Evolutionary conservation across 2,888 invertebrate genomes (phyloP).

Genomic region (Xylota segnis): DNA sequence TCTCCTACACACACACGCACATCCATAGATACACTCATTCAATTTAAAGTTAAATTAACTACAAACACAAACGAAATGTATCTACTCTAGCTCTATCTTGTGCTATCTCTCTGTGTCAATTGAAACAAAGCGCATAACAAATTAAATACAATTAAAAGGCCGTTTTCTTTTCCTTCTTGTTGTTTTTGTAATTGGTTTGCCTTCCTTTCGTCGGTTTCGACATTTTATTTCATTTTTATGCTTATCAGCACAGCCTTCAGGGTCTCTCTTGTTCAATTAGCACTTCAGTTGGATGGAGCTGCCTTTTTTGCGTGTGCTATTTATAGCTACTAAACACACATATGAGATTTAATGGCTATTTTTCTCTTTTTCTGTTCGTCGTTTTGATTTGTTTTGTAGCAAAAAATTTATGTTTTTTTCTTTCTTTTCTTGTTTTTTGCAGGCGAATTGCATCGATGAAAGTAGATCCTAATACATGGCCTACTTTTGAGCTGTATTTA

Average conservation of each 20-base stretch:
- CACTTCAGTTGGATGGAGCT: constrained; percentile 52
- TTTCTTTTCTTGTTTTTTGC: constrained; percentile 63
- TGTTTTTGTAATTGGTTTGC: constrained; percentile 44
- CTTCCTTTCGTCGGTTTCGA: constrained; percentile 31
- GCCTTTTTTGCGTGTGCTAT: constrained; percentile 65
- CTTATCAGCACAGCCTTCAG: constrained; percentile 61
- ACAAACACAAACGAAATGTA: constrained; percentile 47
- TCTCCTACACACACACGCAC: constrained; percentile 26
- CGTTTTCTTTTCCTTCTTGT: constrained; percentile 18
- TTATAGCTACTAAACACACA: constrained; percentile 50
- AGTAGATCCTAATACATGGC: constrained; percentile 93
- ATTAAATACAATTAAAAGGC: constrained; percentile 73
- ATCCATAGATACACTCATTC: constrained; percentile 26
- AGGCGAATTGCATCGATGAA: constrained; percentile 92
- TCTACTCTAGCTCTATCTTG: constrained; percentile 33
- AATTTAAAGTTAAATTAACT: constrained; percentile 67
- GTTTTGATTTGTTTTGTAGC: constrained; percentile 11
- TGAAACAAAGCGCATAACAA: constrained; percentile 76
- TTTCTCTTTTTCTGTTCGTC: constrained; percentile 23
- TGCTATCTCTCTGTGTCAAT: constrained; percentile 71
- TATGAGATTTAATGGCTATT: constrained; percentile 42
- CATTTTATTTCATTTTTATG: constrained; percentile 51
- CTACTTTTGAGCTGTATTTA: constrained; percentile 95
- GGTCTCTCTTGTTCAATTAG: constrained; percentile 63
- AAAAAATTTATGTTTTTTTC: constrained; percentile 42